These are phyloP conservation scores for Oreochromis spilurus DNA, from an alignment of 2,113 vertebrate species.

Conservation along the genomic window DNA sequence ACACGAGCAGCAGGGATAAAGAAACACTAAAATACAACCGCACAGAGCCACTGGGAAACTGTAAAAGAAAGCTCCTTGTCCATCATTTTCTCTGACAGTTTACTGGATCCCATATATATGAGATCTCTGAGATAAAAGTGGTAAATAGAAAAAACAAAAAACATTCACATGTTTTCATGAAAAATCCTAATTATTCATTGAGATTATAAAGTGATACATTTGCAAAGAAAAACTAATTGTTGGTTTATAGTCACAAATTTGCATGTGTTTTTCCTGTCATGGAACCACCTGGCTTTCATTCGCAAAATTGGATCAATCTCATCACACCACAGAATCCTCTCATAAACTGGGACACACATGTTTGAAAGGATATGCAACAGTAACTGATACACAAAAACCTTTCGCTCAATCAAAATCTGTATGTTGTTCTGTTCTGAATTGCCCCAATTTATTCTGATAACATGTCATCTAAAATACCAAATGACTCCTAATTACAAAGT, in stretches of 20 bases:
- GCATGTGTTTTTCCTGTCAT: not conserved
- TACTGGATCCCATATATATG: not conserved
- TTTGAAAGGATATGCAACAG: not conserved
- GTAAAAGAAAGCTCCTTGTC: not conserved
- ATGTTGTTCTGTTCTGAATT: not conserved
- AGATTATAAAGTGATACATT: not conserved
- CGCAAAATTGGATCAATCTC: not conserved
- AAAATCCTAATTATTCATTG: not conserved
- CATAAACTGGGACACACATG: not conserved
- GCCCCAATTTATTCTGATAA: not conserved
- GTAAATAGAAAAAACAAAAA: not conserved
- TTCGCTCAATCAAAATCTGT: fast-evolving
- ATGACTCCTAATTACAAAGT: not conserved
- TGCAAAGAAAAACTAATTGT: not conserved
- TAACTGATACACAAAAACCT: not conserved
- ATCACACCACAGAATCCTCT: not conserved
- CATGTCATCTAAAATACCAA: not conserved
- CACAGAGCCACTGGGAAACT: not conserved
- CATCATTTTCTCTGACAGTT: not conserved
- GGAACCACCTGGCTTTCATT: not conserved
- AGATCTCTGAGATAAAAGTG: not conserved
- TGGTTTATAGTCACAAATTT: not conserved
- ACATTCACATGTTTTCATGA: not conserved
- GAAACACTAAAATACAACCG: not conserved
- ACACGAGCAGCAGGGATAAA: not conserved